Base-by-base conservation (phyloP, 1,140 invertebrate genomes). In the Zaprionus capensis region DNA sequence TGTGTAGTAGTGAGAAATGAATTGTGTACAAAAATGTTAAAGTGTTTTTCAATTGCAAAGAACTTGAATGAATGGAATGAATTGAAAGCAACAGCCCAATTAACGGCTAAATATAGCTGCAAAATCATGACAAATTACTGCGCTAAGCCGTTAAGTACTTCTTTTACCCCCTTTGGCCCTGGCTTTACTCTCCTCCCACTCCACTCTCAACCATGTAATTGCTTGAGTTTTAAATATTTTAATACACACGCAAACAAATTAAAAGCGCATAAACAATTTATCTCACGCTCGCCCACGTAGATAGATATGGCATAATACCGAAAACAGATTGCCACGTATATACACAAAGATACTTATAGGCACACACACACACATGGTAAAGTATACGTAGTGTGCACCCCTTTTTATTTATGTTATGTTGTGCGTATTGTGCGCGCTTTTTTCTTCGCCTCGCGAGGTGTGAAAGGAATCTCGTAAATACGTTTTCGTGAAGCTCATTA, bases 401-500 rank as follows among this genome's bases (percentile, higher is more conserved):
- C 57, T 26, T 58, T 71, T 80, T 80, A 88, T 82, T 82, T 87
- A 76, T 80, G 77, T 80, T 68, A 75, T 85, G 75, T 73, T 63
- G 31, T 34, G 31, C 9, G 57, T 71, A 77, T 87, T 86, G 78
- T 84, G 83, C 78, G 82, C 65, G 26, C 46, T 81, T 71, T 70
- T 44, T 65, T 71, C 55, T 31, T 58, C 34, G 78, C 46, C 58
- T 69, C 51, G 69, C 17, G 57, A 88, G 85, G 86, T 88, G 85
- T 55, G 85, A 88, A 85, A 67, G 76, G 81, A 78, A 61, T 61
- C 62, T 59, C 84, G 77, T 73, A 78, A 80, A 82, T 77, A 75
- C 71, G 77, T 74, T 80, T 64, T 56, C 49, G 67, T 58, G 71
- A 38, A 81, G 84, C 84, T 88, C 85, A 88, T 88, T 85, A 88